Percentiles rank a stretch among this genome's conserved stretches.
Evolutionary conservation across 2,797 vertebrate species (phyloP).

Genomic region (Micromesistius poutassou): DNA sequence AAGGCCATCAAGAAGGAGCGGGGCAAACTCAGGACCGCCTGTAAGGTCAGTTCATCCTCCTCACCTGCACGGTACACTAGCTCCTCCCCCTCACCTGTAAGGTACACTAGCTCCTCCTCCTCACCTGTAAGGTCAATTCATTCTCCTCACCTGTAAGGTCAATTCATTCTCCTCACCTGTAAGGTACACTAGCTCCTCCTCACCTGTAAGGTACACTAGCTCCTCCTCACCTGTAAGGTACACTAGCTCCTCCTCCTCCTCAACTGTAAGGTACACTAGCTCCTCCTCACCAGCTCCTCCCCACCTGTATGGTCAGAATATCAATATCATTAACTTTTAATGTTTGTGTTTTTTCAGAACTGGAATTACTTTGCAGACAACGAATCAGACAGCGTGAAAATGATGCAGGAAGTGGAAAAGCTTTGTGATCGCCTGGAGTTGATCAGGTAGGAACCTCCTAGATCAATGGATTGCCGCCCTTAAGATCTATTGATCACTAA

Average conservation of each 20-base stretch:
- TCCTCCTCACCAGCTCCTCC: too few relatives aligned
- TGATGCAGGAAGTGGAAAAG: conserved; percentile 99
- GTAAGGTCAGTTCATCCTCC: conserved; percentile 78
- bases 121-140: too few relatives aligned
- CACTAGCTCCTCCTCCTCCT: too few relatives aligned
- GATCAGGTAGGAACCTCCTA: conserved; percentile 74
- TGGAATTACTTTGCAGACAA: conserved; percentile 95
- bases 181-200: too few relatives aligned
- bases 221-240: too few relatives aligned
- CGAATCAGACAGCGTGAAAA: conserved; percentile 89
- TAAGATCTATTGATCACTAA: not conserved
- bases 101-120: too few relatives aligned
- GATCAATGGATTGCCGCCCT: not conserved
- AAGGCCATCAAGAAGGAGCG: conserved; percentile 98
- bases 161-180: too few relatives aligned
- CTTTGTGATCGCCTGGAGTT: conserved; percentile 95
- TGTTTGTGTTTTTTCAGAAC: conserved; percentile 69
- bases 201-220: too few relatives aligned
- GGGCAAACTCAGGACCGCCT: conserved; percentile 91
- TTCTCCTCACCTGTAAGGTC: too few relatives aligned
- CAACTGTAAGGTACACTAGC: too few relatives aligned
- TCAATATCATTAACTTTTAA: not conserved
- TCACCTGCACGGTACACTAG: conserved; percentile 84
- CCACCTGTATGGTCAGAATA: not conserved
- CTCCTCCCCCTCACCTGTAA: too few relatives aligned